Evolutionary conservation across 2,113 vertebrate species (phyloP), one percentile per base, ranked within the genome.

Genomic region (Camelus bactrianus): DNA sequence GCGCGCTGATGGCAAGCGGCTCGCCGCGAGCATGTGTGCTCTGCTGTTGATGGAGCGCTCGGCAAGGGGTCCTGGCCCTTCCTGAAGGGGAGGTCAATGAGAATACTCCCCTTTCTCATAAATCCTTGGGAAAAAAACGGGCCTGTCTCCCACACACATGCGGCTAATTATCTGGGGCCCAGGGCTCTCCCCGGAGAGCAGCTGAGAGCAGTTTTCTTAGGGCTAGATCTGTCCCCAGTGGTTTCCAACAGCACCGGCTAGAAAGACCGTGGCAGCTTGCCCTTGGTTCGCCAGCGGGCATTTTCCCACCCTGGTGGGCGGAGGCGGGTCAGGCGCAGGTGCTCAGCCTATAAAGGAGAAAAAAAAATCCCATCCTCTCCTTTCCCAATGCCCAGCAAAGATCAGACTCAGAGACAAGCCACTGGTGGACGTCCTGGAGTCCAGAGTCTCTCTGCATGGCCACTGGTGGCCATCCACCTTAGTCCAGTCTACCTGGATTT

Each of bases 41-140:
- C 38, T 73, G 0, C 93, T 75, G 97, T 64, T 20, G 90, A 52
- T 83, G 92, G 92, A 70, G 30, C 38, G 62, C 9, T 94, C 65
- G 0, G 75, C 92, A 32, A 96, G 91, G 32, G 84, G 83, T 95
- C 92, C 95, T 93, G 95, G 83, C 93, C 93, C 89, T 93, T 88
- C 88, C 95, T 91, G 94, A 73, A 77, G 95, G 4, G 8, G 73
- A 93, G 94, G 93, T 96, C 92, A 95, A 20, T 28, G 80, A 93
- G 91, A 65, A 82, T 73, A 50, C 88, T 56, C 90, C 94, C 81
- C 56, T 46, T 60, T 97, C 97, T 97, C 96, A 95, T 98, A 98
- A 98, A 98, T 97, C 94, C 93, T 97, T 17, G 48, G 83, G 89
- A 2, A 50, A 60, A 89, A 87, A 82, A 26, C 54, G 72, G 83